phyloP scores from a whole-genome alignment of 1,140 invertebrate species.

The Musca domestica region DNA sequence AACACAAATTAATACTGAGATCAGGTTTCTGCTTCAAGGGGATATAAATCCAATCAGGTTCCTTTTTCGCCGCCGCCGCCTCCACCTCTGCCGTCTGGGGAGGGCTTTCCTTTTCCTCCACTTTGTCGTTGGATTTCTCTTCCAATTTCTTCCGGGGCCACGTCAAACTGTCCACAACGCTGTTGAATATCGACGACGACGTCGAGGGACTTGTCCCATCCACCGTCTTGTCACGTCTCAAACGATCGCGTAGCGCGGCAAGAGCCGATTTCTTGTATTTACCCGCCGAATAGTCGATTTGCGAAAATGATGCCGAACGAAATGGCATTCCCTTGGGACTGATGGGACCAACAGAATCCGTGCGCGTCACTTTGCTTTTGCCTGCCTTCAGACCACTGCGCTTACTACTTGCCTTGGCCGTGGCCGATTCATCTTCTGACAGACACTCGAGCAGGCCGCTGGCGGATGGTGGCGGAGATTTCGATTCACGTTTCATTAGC shows the following conservation, averaged over 20 bases:
- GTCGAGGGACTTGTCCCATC: slow-evolving; percentile 38
- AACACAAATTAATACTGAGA: slow-evolving; percentile 43
- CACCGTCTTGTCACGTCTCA: slow-evolving; percentile 44
- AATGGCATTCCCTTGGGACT: slow-evolving; percentile 65
- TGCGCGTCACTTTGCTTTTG: slow-evolving; percentile 59
- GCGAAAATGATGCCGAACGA: slow-evolving; percentile 79
- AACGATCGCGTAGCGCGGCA: slow-evolving; percentile 45
- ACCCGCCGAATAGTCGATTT: slow-evolving; percentile 67
- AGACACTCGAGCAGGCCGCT: slow-evolving; percentile 13
- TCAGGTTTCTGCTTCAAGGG: slow-evolving; percentile 38
- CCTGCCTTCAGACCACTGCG: slow-evolving; percentile 45
- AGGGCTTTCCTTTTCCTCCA: background rate
- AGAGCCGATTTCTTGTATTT: slow-evolving; percentile 44
- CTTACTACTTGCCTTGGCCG: slow-evolving; percentile 31
- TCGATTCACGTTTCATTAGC: slow-evolving; percentile 45
- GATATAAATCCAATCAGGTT: slow-evolving; percentile 49
- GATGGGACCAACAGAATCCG: slow-evolving; percentile 58
- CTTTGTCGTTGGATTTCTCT: background rate
- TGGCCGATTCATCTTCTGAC: slow-evolving; percentile 26
- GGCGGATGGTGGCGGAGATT: slow-evolving; percentile 42
- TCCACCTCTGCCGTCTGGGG: background rate
- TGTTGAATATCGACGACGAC: slow-evolving; percentile 7
- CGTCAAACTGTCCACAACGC: slow-evolving; percentile 1
- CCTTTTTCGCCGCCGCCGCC: slow-evolving; percentile 15
- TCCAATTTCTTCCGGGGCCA: slow-evolving; percentile 2